Percentiles rank a stretch among this genome's conserved stretches.
Evolutionary conservation across 2,113 vertebrate genomes (phyloP).

Genomic region (Zosterops lateralis): DNA sequence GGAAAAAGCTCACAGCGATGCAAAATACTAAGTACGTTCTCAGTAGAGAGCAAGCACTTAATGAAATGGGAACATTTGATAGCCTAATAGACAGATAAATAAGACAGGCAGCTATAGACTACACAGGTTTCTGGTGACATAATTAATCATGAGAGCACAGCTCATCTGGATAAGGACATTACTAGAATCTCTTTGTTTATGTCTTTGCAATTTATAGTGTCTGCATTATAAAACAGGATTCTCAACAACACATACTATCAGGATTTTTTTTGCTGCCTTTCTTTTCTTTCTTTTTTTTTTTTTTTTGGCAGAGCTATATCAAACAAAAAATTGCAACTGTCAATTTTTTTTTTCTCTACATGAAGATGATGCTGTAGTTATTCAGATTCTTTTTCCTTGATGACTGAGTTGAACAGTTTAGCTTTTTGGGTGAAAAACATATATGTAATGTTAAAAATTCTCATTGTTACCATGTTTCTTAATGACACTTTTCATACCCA

Average conservation of each 20-base stretch:
- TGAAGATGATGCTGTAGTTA: not conserved
- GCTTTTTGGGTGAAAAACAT: not conserved
- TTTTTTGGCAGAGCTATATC: not conserved
- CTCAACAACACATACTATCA: not conserved
- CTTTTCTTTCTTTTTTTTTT: not conserved
- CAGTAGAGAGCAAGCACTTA: not conserved
- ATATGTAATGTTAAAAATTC: not conserved
- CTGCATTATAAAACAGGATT: not conserved
- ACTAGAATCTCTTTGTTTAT: conserved; percentile 1
- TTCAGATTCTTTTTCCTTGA: not conserved
- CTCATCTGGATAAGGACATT: not conserved
- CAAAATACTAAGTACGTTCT: not conserved
- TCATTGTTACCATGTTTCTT: not conserved
- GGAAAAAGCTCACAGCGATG: not conserved
- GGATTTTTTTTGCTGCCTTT: not conserved
- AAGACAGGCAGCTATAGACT: conserved; percentile 2
- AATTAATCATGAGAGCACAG: not conserved
- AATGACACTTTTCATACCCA: not conserved
- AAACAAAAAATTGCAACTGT: not conserved
- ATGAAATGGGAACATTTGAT: conserved; percentile 9
- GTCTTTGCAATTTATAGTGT: not conserved
- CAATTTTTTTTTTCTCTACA: not conserved
- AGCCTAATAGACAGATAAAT: conserved; percentile 12
- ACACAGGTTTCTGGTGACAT: not conserved
- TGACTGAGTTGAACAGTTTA: not conserved